Percentiles rank a stretch among this genome's conserved stretches.
These are phyloP conservation scores for Criorhina ranunculi DNA, from an alignment of 2,888 invertebrate species.

Conservation along the genomic window DNA sequence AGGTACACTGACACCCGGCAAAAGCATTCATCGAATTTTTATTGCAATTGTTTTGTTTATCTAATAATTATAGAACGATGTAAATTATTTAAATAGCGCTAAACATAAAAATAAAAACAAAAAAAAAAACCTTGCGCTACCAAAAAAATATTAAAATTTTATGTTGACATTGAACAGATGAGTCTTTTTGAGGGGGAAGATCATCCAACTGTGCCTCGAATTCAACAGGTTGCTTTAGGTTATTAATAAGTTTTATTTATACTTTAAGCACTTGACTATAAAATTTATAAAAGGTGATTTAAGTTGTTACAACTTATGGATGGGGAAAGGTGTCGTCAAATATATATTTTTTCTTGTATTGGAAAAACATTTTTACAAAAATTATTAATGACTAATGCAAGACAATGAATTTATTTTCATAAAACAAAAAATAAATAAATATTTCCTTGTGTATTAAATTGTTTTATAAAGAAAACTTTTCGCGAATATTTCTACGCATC, in stretches of 20 bases:
- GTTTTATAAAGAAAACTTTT: neutral
- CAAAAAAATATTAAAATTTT: neutral
- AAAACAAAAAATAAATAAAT: too few relatives aligned
- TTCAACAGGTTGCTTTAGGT: slow-evolving; percentile 47
- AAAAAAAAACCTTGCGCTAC: neutral
- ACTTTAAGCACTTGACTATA: slow-evolving; percentile 10
- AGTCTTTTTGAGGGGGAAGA: slow-evolving; percentile 16
- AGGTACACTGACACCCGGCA: slow-evolving; percentile 13
- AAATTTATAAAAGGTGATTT: slow-evolving; percentile 27
- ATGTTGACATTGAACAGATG: slow-evolving; percentile 40
- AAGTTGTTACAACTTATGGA: too few relatives aligned
- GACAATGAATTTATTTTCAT: too few relatives aligned
- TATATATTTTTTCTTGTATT: too few relatives aligned
- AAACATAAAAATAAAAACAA: neutral
- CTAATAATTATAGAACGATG: slow-evolving; percentile 17
- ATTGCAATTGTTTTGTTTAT: slow-evolving; percentile 32
- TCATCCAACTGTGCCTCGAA: slow-evolving; percentile 28
- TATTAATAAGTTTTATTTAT: slow-evolving; percentile 30
- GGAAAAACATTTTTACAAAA: too few relatives aligned
- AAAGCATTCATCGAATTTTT: slow-evolving; percentile 21
- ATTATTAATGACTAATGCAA: too few relatives aligned
- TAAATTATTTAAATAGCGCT: slow-evolving; percentile 20
- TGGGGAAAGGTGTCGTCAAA: too few relatives aligned
- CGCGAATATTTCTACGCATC: slow-evolving; percentile 11
- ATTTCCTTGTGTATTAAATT: neutral